These are phyloP conservation scores for Sinhomidia bicolor DNA, from an alignment of 2,888 invertebrate species.

Conservation along the genomic window DNA sequence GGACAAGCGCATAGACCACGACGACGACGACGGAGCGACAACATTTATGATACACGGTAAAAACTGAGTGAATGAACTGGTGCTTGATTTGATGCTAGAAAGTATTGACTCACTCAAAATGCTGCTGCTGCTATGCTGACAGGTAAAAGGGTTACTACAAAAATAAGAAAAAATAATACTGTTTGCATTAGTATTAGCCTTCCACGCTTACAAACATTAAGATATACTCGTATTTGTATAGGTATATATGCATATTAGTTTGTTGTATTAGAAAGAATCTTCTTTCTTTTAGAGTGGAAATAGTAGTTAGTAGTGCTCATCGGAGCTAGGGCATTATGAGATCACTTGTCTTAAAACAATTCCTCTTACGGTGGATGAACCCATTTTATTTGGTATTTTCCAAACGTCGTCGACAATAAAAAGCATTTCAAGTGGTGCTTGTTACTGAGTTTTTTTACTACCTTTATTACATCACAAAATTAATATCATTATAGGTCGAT, in stretches of 20 bases:
- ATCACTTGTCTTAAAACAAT: slow-evolving; percentile 32
- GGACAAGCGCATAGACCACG: slow-evolving; percentile 53
- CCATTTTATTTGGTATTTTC: slow-evolving; percentile 35
- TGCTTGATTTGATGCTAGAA: slow-evolving; percentile 29
- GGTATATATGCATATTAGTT: too few relatives aligned
- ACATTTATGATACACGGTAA: slow-evolving; percentile 51
- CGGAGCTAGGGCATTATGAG: slow-evolving; percentile 7
- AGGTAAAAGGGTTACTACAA: not conserved
- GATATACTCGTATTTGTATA: too few relatives aligned
- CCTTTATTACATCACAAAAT: slow-evolving; percentile 21
- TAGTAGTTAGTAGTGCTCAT: not conserved
- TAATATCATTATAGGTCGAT: not conserved
- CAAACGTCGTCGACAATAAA: slow-evolving; percentile 5
- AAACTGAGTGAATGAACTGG: slow-evolving; percentile 59
- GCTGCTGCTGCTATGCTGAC: slow-evolving; percentile 1
- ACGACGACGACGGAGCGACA: slow-evolving; percentile 43
- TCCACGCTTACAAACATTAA: not conserved
- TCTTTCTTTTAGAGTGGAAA: not conserved
- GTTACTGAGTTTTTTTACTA: not conserved
- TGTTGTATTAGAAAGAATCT: too few relatives aligned
- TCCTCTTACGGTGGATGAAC: slow-evolving; percentile 8
- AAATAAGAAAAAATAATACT: not conserved
- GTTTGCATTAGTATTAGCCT: not conserved
- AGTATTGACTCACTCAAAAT: slow-evolving; percentile 30
- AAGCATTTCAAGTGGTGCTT: slow-evolving; percentile 36